phyloP scores from a whole-genome alignment of 2,888 invertebrate species.

The Melanostoma mellinum region DNA sequence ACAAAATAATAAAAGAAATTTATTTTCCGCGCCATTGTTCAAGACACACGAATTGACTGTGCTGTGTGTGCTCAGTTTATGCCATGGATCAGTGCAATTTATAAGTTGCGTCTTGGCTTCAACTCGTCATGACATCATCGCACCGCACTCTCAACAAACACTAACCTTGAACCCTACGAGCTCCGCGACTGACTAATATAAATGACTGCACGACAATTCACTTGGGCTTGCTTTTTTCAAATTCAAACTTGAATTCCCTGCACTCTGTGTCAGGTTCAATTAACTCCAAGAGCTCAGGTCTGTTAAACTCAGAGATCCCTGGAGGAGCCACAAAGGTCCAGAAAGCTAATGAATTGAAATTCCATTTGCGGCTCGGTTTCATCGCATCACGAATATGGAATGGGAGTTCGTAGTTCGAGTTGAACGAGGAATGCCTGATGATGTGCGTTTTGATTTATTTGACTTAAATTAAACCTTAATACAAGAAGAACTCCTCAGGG shows the following conservation, averaged over 20 bases:
- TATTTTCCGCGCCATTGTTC: neutral
- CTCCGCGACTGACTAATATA: neutral
- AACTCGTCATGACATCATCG: conserved; percentile 25
- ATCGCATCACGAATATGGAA: conserved; percentile 5
- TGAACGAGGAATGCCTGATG: neutral
- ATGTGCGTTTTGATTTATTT: conserved; percentile 49
- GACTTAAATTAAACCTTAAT: conserved; percentile 47
- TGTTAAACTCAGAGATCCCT: conserved; percentile 10
- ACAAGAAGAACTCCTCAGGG: neutral
- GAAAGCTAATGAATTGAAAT: conserved; percentile 64
- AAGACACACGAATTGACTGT: neutral
- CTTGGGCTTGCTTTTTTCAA: neutral
- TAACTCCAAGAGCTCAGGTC: conserved; percentile 39
- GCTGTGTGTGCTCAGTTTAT: conserved; percentile 6
- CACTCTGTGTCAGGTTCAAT: conserved; percentile 47
- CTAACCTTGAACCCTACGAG: conserved; percentile 21
- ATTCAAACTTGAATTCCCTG: conserved; percentile 21
- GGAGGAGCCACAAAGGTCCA: conserved; percentile 44
- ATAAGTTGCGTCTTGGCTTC: neutral
- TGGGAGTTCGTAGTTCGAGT: conserved; percentile 9
- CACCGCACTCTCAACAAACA: neutral
- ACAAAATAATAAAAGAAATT: conserved; percentile 1
- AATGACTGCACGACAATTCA: neutral
- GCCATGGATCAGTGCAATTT: conserved; percentile 29
- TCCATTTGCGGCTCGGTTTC: conserved; percentile 53